A percentile compares a stretch with the other conserved stretches of the same genome.
phyloP scores from a whole-genome alignment of 2,888 invertebrate genomes.

The Troilus luridus region DNA sequence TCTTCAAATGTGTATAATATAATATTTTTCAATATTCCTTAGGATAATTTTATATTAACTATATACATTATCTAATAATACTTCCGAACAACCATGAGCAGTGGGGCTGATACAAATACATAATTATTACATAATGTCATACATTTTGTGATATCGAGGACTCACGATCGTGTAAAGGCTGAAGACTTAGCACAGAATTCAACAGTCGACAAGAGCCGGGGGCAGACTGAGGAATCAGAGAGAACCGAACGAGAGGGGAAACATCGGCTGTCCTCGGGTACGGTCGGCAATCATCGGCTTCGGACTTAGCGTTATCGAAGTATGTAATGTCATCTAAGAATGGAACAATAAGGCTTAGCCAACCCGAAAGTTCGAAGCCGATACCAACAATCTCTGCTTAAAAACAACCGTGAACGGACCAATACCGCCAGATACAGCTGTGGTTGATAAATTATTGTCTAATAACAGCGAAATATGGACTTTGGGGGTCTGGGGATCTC shows the following conservation, averaged over 20 bases:
- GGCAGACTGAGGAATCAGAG: not conserved
- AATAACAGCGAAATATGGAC: no score
- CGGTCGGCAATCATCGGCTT: not conserved
- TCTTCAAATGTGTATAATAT: not conserved
- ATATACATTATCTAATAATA: not conserved
- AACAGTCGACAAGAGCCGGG: not conserved
- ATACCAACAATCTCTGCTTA: no score
- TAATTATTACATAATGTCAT: slow-evolving; percentile 5
- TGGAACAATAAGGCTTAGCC: not conserved
- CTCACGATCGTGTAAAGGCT: slow-evolving; percentile 39
- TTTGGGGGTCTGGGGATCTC: no score
- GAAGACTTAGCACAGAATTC: not conserved
- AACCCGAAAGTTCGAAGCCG: no score
- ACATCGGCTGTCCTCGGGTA: not conserved
- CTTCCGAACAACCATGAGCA: slow-evolving; percentile 2
- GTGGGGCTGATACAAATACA: not conserved
- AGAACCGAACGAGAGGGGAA: not conserved
- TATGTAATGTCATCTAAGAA: not conserved
- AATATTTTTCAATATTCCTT: not conserved
- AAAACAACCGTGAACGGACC: no score
- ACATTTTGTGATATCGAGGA: slow-evolving; percentile 25
- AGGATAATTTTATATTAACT: no score
- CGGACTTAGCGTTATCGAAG: not conserved
- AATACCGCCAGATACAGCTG: no score
- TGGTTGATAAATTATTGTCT: no score